phyloP scores from a whole-genome alignment of 2,888 invertebrate genomes.

The Bombylius major region DNA sequence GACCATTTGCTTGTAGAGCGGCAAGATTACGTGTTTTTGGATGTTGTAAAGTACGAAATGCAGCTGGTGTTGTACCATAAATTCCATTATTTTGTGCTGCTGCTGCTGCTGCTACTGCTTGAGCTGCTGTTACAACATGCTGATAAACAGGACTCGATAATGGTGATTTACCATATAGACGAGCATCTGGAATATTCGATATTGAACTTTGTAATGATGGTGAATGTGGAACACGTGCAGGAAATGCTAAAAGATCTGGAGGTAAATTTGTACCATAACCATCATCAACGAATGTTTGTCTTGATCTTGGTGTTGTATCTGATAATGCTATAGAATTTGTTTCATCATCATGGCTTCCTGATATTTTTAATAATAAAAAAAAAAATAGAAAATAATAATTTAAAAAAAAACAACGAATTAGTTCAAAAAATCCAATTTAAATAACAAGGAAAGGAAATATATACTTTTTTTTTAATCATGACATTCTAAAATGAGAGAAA shows the following conservation, averaged over 20 bases:
- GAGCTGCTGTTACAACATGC: constrained; percentile 36
- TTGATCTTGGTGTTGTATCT: constrained; percentile 43
- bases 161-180: constrained; percentile 35
- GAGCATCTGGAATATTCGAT: constrained; percentile 55
- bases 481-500: no score
- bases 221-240: constrained; percentile 54
- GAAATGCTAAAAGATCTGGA: constrained; percentile 71
- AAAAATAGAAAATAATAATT: constrained; percentile 13
- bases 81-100: neutral
- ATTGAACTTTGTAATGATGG: constrained; percentile 72
- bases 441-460: constrained; percentile 1
- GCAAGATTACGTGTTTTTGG: constrained; percentile 41
- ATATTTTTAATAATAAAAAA: neutral
- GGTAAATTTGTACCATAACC: constrained; percentile 53
- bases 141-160: constrained; percentile 50
- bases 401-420: neutral
- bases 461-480: no score
- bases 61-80: constrained; percentile 35
- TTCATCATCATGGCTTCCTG: constrained; percentile 55
- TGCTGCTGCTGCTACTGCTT: neutral
- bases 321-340: constrained; percentile 55
- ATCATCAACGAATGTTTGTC: constrained; percentile 35
- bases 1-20: constrained; percentile 25
- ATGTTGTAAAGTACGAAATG: constrained; percentile 68
- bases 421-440: constrained; percentile 2